Evolutionary conservation across 2,888 invertebrate species (phyloP).

Genomic region (Drosophila niveifrons): DNA sequence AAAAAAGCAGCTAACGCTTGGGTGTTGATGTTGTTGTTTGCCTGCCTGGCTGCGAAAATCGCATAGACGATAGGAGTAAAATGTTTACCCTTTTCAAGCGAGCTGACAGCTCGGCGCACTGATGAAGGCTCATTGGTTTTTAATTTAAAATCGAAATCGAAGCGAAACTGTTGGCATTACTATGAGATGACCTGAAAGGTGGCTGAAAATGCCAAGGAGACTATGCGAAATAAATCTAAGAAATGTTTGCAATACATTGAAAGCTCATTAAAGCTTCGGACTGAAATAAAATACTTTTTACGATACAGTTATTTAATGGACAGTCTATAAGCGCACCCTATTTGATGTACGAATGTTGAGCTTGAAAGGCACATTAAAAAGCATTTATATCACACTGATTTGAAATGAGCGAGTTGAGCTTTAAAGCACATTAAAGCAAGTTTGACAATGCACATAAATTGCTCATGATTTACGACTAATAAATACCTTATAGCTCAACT

Average conservation of each 20-base stretch:
- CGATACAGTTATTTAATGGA: neutral
- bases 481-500: neutral
- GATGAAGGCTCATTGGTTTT: slow-evolving; percentile 68
- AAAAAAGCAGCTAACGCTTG: slow-evolving; percentile 51
- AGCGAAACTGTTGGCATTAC: slow-evolving; percentile 14
- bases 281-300: neutral
- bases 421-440: too few relatives aligned
- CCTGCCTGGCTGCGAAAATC: slow-evolving; percentile 31
- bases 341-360: too few relatives aligned
- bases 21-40: slow-evolving; percentile 51
- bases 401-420: neutral
- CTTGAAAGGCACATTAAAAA: too few relatives aligned
- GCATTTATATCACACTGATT: neutral
- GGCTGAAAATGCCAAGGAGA: neutral
- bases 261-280: neutral
- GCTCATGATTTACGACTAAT: neutral
- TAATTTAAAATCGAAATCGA: slow-evolving; percentile 75
- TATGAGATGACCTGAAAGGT: neutral
- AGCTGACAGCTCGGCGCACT: slow-evolving; percentile 59
- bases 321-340: neutral
- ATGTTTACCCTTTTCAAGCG: slow-evolving; percentile 68
- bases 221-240: too few relatives aligned
- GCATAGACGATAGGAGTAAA: slow-evolving; percentile 5
- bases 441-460: neutral
- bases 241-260: neutral